Base-by-base conservation (phyloP, 2,888 invertebrate species). In the Aporophyla nigra region DNA sequence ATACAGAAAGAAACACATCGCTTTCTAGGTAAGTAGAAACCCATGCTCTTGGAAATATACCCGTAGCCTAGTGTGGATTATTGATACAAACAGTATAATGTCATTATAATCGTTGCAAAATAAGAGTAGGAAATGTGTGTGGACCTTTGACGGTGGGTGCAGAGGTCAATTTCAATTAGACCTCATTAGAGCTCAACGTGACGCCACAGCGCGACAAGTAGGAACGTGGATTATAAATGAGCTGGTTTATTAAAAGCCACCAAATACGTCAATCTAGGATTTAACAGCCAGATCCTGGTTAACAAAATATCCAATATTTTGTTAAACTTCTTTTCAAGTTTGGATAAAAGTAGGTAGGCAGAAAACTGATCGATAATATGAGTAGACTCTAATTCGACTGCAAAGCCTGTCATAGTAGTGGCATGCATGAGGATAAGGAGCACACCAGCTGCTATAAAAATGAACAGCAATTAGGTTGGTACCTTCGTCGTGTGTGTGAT, bases 131-230 rank as follows among this genome's bases (percentile, higher is more conserved):
- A 59, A 83, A 54, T 80, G 54, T 73, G 71, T 58, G 82, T n/a
- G 56, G 71, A 82, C 82, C 71, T 78, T 73, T 78, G 72, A 46
- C 68, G 5, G 49, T 21, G 51, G 53, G 82, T 49, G 71, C 67
- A 77, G 43, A 53, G 85, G 85, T 85, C 83, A 84, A 79, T 76
- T 70, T 49, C 84, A 85, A 85, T 85, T 85, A 83, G 61, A 59
- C n/a, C 76, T 82, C 63, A 77, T 84, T 72, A 79, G 67, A 69
- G 43, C 46, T 62, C 68, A 76, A 80, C 58, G 65, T 77, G 79
- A 76, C 66, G 62, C 53, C 7, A 6, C 9, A 54, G 6, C 14
- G 24, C 33, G 24, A 40, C 43, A 58, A 53, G 10, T 59, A 56
- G 27, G 6, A 70, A 59, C 63, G 54, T 68, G 49, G 21, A 62